Evolutionary conservation across 2,797 vertebrate species (phyloP).

Genomic region (Paguma larvata): DNA sequence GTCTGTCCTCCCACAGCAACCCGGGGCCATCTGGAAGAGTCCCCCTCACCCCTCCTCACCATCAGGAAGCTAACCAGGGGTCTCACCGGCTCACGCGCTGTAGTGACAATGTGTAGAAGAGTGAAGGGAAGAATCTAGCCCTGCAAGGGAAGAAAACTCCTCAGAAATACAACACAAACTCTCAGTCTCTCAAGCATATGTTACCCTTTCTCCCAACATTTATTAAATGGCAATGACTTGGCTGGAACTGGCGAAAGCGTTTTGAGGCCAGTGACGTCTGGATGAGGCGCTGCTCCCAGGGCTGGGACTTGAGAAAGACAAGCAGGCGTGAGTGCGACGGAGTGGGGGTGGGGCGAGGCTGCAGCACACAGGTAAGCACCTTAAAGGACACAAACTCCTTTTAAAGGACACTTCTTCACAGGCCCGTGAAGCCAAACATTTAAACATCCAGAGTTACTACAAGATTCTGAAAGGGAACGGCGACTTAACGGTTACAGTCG

Average conservation of each 20-base stretch:
- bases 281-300: slow-evolving; percentile 16
- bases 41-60: not conserved
- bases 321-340: not conserved
- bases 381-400: slow-evolving; percentile 34
- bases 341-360: not conserved
- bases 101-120: not conserved
- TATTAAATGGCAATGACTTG: slow-evolving; percentile 73
- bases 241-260: not conserved
- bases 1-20: not conserved
- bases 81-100: not conserved
- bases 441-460: not conserved
- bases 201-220: slow-evolving; percentile 53
- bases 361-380: slow-evolving; percentile 50
- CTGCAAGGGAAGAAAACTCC: not conserved
- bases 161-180: not conserved
- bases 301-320: not conserved
- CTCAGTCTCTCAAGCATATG: not conserved
- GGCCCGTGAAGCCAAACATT: not conserved
- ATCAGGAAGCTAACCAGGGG: not conserved
- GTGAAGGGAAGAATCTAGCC: not conserved
- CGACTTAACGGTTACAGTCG: not conserved
- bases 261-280: not conserved
- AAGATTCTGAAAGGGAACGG: slow-evolving; percentile 1
- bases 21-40: not conserved
- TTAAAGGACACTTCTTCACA: slow-evolving; percentile 36